Percentiles rank a stretch among this genome's conserved stretches.
Evolutionary conservation across 2,113 vertebrate genomes (phyloP).

Genomic region (Panthera leo): DNA sequence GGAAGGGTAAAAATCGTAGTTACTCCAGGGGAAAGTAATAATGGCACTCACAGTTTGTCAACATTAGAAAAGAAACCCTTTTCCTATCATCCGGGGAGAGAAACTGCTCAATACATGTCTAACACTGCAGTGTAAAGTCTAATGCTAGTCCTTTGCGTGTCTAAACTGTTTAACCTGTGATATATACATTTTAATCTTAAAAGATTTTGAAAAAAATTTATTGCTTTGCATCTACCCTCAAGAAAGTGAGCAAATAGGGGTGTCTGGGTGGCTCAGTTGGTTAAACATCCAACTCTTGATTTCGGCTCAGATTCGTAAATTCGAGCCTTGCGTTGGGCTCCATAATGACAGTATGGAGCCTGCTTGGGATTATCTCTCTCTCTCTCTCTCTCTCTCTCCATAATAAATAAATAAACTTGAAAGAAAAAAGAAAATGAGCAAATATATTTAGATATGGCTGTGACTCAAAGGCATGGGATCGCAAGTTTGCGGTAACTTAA

Average conservation of each 20-base stretch:
- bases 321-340: no score
- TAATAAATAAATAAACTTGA: no score
- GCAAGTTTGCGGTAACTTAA: neutral
- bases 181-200: neutral
- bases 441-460: neutral
- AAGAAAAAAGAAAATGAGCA: neutral
- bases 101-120: neutral
- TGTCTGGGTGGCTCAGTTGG: no score
- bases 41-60: neutral
- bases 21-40: neutral
- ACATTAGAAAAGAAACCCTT: neutral
- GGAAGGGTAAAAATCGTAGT: neutral
- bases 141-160: neutral
- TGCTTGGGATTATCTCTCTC: no score
- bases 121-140: neutral
- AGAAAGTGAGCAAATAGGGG: neutral
- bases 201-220: neutral
- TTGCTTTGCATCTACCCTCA: neutral
- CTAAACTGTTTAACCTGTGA: neutral
- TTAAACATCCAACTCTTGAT: no score
- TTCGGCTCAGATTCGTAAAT: no score
- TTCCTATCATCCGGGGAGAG: neutral
- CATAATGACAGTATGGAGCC: no score
- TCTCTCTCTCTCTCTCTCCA: no score
- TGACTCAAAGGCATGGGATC: neutral